These are phyloP conservation scores for Herpailurus yagouaroundi DNA, from an alignment of 2,113 vertebrate species.

Conservation along the genomic window DNA sequence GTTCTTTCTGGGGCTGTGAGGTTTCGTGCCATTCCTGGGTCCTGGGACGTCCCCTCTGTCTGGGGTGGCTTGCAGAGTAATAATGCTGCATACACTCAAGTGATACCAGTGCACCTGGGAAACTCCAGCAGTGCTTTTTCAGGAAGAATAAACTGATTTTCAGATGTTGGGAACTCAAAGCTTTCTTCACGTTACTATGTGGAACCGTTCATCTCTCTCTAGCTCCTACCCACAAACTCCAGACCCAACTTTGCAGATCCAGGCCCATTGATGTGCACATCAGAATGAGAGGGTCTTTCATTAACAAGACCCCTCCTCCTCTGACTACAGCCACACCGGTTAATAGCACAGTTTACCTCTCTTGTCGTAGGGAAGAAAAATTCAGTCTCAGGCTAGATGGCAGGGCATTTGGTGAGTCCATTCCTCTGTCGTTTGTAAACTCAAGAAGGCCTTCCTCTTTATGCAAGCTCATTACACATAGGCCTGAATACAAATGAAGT, in stretches of 20 bases:
- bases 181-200: not conserved
- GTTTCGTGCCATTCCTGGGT: not conserved
- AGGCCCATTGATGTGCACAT: not conserved
- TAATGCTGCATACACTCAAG: not conserved
- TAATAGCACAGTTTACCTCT: not conserved
- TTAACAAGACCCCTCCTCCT: not conserved
- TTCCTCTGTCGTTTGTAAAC: not conserved
- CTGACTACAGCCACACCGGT: not conserved
- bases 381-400: not conserved
- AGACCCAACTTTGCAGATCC: not conserved
- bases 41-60: not conserved
- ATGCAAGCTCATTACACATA: not conserved
- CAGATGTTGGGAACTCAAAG: not conserved
- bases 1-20: not conserved
- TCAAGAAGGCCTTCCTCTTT: not conserved
- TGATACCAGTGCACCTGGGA: not conserved
- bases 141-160: not conserved
- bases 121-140: not conserved
- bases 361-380: not conserved
- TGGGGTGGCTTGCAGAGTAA: not conserved
- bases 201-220: not conserved
- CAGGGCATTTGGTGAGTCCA: not conserved
- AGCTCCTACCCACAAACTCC: not conserved
- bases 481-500: slow-evolving; percentile 4
- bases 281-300: not conserved